Base-by-base conservation (phyloP, 2,888 invertebrate species). In the Dynastes hyllus region DNA sequence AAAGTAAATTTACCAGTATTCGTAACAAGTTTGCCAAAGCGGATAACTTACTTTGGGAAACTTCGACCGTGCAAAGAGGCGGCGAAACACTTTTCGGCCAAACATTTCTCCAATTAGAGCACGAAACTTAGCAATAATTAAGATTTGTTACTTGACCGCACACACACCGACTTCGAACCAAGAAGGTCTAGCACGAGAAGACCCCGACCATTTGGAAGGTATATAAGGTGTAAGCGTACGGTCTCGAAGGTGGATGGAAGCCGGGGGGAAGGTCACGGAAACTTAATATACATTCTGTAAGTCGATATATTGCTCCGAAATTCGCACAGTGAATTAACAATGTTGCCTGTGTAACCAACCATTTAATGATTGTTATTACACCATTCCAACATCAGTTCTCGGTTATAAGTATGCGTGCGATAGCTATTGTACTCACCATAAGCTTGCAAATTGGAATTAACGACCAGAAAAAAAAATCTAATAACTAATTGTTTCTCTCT, bases 241-340 rank as follows among this genome's bases (percentile, higher is more conserved):
- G 40, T 9, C 45, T 32, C 61, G 22, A 58, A 22, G 22, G 27
- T 37, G 9, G 50, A 71, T 55, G 53, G 73, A 16, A 22, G 22
- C 73, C 69, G 13, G 29, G 11, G 27, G 61, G 37, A 55, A 75
- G 78, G 73, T 78, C 78, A 29, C 53, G 65, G 78, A 78, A 78
- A 78, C 65, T 71, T 78, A 71, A 78, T 78, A 78, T 71, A 63
- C 71, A 73, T 61, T 45, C 73, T 11, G 78, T 55, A 73, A 78
- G 55, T 51, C 78, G 71, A 73, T 78, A 78, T 58, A 78, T 78
- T 65, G 70, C 73, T 65, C 45, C n/a, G 78, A 71, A 78, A 73
- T 78, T 78, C 71, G 71, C 71, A 53, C 78, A 71, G 70, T 73
- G 78, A 78, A 78, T 78, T 78, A 73, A 65, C 69, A 51, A 65